Conservation (phyloP, 1,140 invertebrate species). For the Zaprionus davidi region DNA sequence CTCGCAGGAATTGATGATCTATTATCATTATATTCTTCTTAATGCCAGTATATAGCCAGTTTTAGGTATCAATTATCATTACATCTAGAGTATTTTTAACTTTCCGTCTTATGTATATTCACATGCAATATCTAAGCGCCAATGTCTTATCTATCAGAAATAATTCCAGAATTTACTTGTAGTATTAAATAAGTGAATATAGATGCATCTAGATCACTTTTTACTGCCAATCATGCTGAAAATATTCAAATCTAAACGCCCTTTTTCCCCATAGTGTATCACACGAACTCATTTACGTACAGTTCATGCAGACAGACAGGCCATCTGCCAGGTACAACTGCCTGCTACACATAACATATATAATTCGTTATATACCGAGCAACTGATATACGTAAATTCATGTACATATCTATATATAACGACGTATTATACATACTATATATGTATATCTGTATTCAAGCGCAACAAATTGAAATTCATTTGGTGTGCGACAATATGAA, state of each 20-base stretch:
- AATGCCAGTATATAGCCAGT: too few relatives aligned
- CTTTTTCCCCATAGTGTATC: neutral
- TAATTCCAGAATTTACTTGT: neutral
- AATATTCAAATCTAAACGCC: too few relatives aligned
- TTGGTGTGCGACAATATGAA: conserved; percentile 53
- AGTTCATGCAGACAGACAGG: neutral
- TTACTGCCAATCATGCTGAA: neutral
- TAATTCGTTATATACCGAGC: neutral
- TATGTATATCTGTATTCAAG: conserved; percentile 21
- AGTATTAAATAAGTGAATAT: neutral
- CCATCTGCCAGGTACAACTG: conserved; percentile 4
- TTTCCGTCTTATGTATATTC: neutral
- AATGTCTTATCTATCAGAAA: neutral
- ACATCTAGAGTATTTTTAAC: too few relatives aligned
- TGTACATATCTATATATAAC: conserved; percentile 1
- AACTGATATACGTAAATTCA: neutral
- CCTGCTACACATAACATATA: neutral
- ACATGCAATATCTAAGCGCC: neutral
- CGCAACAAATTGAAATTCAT: conserved; percentile 68
- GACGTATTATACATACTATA: neutral
- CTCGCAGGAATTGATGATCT: too few relatives aligned
- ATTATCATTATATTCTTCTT: too few relatives aligned
- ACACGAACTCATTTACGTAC: conserved; percentile 1
- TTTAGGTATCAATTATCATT: too few relatives aligned
- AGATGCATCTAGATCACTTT: neutral